Evolutionary conservation across 2,888 invertebrate species (phyloP).

Genomic region (Scaptomyza reducta): DNA sequence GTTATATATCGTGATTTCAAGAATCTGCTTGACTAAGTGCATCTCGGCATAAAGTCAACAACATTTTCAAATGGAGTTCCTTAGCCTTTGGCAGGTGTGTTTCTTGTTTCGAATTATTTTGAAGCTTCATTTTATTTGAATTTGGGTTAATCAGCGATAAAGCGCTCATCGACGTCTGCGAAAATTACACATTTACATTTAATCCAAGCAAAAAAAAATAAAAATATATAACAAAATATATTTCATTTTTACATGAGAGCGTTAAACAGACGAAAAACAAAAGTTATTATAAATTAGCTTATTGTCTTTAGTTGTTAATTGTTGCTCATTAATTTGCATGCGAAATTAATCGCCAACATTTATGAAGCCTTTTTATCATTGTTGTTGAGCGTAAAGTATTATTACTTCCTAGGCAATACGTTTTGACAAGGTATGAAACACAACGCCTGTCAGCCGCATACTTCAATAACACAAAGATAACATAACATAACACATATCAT

Average conservation of each 20-base stretch:
- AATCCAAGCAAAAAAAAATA: not conserved
- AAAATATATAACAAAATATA: slow-evolving; percentile 20
- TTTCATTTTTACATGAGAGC: slow-evolving; percentile 30
- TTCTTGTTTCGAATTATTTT: not conserved
- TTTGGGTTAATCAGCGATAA: slow-evolving; percentile 76
- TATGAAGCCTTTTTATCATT: slow-evolving; percentile 17
- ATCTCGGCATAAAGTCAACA: slow-evolving; percentile 53
- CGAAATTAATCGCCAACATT: slow-evolving; percentile 64
- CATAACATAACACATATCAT: slow-evolving; percentile 32
- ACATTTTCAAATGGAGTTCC: slow-evolving; percentile 58
- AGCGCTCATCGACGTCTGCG: slow-evolving; percentile 67
- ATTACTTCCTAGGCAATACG: slow-evolving; percentile 69
- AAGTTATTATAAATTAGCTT: slow-evolving; percentile 66
- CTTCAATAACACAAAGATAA: slow-evolving; percentile 46
- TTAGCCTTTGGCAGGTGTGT: slow-evolving; percentile 59
- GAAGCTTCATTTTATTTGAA: slow-evolving; percentile 48
- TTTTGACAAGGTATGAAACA: slow-evolving; percentile 32
- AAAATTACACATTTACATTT: slow-evolving; percentile 46
- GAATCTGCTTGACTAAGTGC: slow-evolving; percentile 9
- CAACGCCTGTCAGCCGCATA: slow-evolving; percentile 41
- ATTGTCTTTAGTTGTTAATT: slow-evolving; percentile 67
- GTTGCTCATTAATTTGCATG: slow-evolving; percentile 69
- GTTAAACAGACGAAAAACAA: slow-evolving; percentile 12
- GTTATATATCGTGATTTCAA: too few relatives aligned
- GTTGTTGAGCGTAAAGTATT: slow-evolving; percentile 11